Conservation (phyloP, 35 echinoderm and acorn worm genomes). For the Heliocidaris erythrogramma region DNA sequence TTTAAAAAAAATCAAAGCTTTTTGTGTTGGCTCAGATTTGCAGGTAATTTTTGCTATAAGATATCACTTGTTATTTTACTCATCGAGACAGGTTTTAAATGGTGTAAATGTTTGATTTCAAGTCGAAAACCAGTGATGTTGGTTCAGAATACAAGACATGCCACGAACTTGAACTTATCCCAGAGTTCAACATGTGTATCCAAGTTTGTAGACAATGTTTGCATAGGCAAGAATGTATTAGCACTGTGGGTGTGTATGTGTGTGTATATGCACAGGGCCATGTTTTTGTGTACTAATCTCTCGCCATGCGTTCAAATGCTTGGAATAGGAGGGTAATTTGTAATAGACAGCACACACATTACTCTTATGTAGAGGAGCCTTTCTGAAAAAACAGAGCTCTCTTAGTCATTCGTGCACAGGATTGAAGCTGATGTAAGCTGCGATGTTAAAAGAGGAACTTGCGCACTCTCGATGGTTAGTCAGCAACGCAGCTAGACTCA, state of each 20-base stretch:
- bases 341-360: neutral
- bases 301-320: neutral
- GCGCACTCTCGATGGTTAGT: neutral
- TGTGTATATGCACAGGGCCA: neutral
- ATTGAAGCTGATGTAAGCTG: neutral
- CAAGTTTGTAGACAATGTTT: conserved; percentile 3
- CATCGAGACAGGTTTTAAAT: neutral
- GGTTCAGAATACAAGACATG: neutral
- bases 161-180: neutral
- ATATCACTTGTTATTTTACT: neutral
- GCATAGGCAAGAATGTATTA: conserved; percentile 11
- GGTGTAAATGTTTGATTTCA: neutral
- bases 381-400: neutral
- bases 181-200: conserved; percentile 3
- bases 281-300: neutral
- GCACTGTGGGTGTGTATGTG: neutral
- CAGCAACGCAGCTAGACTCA: neutral
- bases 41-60: neutral
- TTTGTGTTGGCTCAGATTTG: neutral
- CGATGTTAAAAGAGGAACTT: neutral
- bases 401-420: neutral
- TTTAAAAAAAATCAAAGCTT: neutral
- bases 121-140: neutral
- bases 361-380: neutral
- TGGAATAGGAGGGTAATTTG: neutral